Percentiles rank a stretch among this genome's conserved stretches.
Evolutionary conservation across 2,888 invertebrate genomes (phyloP).

Genomic region (Latheticus oryzae): DNA sequence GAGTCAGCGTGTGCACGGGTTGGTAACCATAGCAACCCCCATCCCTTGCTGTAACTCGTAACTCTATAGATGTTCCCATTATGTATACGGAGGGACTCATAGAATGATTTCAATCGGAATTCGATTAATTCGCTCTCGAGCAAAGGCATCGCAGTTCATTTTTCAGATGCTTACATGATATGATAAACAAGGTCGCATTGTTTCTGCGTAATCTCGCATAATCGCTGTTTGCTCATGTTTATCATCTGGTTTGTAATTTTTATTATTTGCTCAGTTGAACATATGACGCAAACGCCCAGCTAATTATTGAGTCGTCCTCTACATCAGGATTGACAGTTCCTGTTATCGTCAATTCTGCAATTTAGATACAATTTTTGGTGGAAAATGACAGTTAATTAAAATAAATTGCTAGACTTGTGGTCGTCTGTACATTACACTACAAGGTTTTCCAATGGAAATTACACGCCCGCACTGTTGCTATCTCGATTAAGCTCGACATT

Average conservation of each 20-base stretch:
- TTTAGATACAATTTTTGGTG: slow-evolving; percentile 12
- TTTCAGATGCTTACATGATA: slow-evolving; percentile 15
- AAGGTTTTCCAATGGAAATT: slow-evolving; percentile 25
- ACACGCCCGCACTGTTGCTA: slow-evolving; percentile 13
- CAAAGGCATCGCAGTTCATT: too few species aligned
- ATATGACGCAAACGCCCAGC: slow-evolving; percentile 18
- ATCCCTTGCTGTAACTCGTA: slow-evolving; percentile 24
- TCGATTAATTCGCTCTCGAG: too few species aligned
- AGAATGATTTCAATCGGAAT: slow-evolving; percentile 23
- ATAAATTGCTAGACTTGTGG: slow-evolving; percentile 17
- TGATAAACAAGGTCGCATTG: slow-evolving; percentile 27
- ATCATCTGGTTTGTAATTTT: slow-evolving; percentile 25
- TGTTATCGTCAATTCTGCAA: slow-evolving; percentile 10
- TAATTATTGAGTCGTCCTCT: slow-evolving; percentile 18
- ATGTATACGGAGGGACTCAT: slow-evolving; percentile 1
- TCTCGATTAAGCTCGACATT: slow-evolving; percentile 17
- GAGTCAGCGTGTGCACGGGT: slow-evolving; percentile 38
- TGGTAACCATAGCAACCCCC: slow-evolving; percentile 33
- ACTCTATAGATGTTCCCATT: slow-evolving; percentile 33
- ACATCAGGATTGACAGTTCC: slow-evolving; percentile 12
- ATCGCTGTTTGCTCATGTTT: slow-evolving; percentile 30
- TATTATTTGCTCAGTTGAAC: slow-evolving; percentile 9
- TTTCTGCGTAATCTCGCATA: slow-evolving; percentile 27
- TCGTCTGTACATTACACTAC: slow-evolving; percentile 7
- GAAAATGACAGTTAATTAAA: slow-evolving; percentile 26